phyloP scores from a whole-genome alignment of 1,140 invertebrate species.

The Ips nitidus region DNA sequence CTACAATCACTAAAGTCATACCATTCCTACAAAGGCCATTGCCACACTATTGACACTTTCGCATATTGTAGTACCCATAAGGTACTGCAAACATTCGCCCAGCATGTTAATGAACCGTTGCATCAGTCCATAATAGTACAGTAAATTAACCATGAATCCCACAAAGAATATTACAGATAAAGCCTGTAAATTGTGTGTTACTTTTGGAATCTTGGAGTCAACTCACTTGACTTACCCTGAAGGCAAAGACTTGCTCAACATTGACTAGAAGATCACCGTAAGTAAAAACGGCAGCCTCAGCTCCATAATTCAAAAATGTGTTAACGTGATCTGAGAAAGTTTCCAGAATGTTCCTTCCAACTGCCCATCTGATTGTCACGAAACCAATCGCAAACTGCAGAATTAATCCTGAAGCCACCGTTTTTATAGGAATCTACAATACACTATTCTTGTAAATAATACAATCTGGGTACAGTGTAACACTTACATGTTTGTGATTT shows the following conservation, averaged over 20 bases:
- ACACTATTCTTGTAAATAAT: not conserved
- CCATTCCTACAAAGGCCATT: slow-evolving; percentile 89
- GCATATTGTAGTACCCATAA: slow-evolving; percentile 85
- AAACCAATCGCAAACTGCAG: slow-evolving; percentile 87
- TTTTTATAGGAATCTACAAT: slow-evolving; percentile 70
- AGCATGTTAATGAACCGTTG: slow-evolving; percentile 84
- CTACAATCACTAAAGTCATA: slow-evolving; percentile 49
- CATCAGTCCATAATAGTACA: slow-evolving; percentile 87
- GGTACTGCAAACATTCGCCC: slow-evolving; percentile 71
- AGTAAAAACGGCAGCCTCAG: slow-evolving; percentile 80
- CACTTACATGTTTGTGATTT: slow-evolving; percentile 57
- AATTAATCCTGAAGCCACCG: slow-evolving; percentile 76
- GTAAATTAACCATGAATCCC: slow-evolving; percentile 81
- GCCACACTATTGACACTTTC: slow-evolving; percentile 90
- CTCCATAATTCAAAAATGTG: slow-evolving; percentile 77
- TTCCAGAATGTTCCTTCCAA: slow-evolving; percentile 74
- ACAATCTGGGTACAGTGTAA: not conserved
- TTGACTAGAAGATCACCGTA: slow-evolving; percentile 71
- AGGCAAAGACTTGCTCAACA: slow-evolving; percentile 69
- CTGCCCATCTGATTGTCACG: slow-evolving; percentile 80
- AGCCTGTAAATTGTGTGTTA: slow-evolving; percentile 57
- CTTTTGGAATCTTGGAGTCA: not conserved
- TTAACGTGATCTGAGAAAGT: slow-evolving; percentile 80
- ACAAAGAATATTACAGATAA: slow-evolving; percentile 90
- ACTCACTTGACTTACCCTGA: slow-evolving; percentile 62